These are phyloP conservation scores for Microtus ochrogaster DNA, from an alignment of 2,113 vertebrate species.

Conservation along the genomic window DNA sequence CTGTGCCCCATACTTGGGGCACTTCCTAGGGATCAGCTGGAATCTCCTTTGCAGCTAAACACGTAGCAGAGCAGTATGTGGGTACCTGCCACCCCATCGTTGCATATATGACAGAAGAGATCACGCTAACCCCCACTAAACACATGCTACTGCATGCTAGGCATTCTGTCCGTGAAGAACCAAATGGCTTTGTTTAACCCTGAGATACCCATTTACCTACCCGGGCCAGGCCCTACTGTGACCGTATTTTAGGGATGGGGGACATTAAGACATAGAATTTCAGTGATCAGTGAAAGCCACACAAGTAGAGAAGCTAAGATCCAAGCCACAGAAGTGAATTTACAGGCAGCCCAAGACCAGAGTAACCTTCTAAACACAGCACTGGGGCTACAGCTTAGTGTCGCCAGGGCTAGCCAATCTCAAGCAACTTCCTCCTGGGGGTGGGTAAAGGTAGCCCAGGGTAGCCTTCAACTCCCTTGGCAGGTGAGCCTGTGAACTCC, in stretches of 20 bases:
- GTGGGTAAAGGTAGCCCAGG: too few relatives aligned
- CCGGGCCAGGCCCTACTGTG: background rate
- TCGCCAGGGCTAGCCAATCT: background rate
- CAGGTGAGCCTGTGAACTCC: background rate
- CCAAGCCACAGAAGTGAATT: background rate
- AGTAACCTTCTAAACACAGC: background rate
- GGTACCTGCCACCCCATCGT: background rate
- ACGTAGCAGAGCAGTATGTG: fast-evolving
- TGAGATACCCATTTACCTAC: background rate
- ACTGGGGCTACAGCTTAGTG: too few relatives aligned
- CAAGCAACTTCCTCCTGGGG: background rate
- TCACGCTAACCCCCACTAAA: background rate
- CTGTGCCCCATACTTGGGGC: slow-evolving; percentile 71
- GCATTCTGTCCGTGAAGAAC: too few relatives aligned
- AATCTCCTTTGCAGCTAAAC: slow-evolving; percentile 59
- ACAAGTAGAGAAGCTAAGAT: background rate
- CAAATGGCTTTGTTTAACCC: background rate
- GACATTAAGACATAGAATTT: background rate
- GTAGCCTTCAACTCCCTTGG: background rate
- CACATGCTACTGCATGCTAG: background rate
- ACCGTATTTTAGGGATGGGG: too few relatives aligned
- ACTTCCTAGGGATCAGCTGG: slow-evolving; percentile 75
- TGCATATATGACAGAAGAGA: background rate
- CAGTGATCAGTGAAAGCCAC: background rate
- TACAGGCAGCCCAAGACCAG: too few relatives aligned